phyloP scores from a whole-genome alignment of 2,797 vertebrate species.

The Cottoperca gobio region DNA sequence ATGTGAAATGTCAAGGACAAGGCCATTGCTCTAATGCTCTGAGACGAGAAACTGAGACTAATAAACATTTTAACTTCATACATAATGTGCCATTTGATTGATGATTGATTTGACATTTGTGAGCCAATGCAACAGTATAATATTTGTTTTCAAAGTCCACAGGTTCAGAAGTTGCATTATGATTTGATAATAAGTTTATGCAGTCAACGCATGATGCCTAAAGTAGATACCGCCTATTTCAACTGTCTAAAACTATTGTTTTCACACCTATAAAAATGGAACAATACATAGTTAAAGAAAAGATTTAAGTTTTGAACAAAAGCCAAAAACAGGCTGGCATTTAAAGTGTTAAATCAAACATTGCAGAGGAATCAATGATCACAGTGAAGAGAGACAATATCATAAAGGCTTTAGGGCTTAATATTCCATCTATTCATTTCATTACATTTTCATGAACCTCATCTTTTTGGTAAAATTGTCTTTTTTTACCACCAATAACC shows the following conservation, averaged over 20 bases:
- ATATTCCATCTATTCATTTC: constrained; percentile 55
- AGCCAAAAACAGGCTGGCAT: neutral
- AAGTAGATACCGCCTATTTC: neutral
- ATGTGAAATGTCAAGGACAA: constrained; percentile 31
- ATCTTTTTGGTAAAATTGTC: constrained; percentile 51
- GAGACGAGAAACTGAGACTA: neutral
- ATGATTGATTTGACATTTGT: neutral
- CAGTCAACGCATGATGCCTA: neutral
- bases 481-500: constrained; percentile 41
- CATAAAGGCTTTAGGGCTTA: constrained; percentile 37
- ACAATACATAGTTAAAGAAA: neutral
- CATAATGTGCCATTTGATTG: neutral
- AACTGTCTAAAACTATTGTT: neutral
- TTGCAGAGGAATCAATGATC: constrained; percentile 46
- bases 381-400: constrained; percentile 50
- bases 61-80: neutral
- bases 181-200: neutral
- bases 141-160: neutral
- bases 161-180: neutral
- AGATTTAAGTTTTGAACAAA: neutral
- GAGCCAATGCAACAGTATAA: neutral
- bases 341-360: constrained; percentile 29
- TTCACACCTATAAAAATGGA: neutral
- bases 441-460: constrained; percentile 52
- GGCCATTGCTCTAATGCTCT: neutral